phyloP scores from a whole-genome alignment of 53 echinoderm and acorn worm species.

The Zoroaster sp. region DNA sequence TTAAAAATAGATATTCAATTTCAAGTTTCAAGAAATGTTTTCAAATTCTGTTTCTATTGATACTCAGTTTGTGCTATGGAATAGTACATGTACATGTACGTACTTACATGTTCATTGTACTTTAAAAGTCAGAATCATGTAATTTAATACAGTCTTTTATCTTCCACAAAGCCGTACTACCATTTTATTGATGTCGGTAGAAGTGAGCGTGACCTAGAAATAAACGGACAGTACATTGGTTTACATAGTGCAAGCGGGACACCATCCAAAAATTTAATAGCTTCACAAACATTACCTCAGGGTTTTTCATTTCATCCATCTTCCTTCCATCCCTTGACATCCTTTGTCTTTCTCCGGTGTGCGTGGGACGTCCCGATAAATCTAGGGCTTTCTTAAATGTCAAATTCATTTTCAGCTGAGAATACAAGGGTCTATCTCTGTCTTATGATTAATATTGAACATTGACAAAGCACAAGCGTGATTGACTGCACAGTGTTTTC shows the following conservation, averaged over 20 bases:
- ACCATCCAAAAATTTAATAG: slow-evolving; percentile 1
- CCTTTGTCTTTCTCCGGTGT: background rate
- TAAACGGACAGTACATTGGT: background rate
- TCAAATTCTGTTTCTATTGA: background rate
- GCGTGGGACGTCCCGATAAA: background rate
- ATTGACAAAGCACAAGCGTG: background rate
- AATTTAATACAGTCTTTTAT: background rate
- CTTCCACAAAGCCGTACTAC: background rate
- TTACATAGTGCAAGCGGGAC: background rate
- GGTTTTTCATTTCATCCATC: slow-evolving; percentile 12
- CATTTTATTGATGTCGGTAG: background rate
- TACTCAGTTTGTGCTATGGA: background rate
- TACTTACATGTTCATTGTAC: too few relatives aligned
- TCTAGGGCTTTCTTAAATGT: slow-evolving; percentile 12
- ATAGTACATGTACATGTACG: background rate
- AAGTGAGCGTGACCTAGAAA: slow-evolving; percentile 12
- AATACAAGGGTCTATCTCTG: background rate
- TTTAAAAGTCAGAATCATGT: background rate
- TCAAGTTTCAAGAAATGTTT: background rate
- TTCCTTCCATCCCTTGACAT: background rate
- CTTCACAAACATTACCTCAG: slow-evolving; percentile 6
- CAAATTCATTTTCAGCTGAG: slow-evolving; percentile 23
- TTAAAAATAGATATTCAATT: background rate
- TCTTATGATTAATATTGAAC: background rate
- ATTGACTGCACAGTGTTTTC: slow-evolving; percentile 15